Evolutionary conservation across 2,888 invertebrate species (phyloP).

Genomic region (Ctenicera cuprea): DNA sequence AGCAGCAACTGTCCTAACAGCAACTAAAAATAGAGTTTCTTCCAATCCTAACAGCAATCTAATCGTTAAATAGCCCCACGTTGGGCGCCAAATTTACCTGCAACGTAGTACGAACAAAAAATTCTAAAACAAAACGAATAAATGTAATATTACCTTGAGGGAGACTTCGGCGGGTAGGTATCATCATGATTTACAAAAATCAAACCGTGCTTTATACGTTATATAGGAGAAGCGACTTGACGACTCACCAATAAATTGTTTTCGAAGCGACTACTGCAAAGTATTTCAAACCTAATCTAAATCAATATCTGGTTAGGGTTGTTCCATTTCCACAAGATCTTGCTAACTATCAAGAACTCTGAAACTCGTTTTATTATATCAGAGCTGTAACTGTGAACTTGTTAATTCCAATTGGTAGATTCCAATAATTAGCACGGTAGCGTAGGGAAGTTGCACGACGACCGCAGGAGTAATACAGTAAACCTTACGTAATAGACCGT

Average conservation of each 20-base stretch:
- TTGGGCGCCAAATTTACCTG: slow-evolving; percentile 15
- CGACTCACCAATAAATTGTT: no score
- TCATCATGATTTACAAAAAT: no score
- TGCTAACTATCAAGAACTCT: not conserved
- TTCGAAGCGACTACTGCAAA: not conserved
- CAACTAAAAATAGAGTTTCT: no score
- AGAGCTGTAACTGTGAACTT: slow-evolving; percentile 9
- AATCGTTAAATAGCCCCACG: no score
- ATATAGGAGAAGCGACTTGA: no score
- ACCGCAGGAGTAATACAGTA: slow-evolving; percentile 25
- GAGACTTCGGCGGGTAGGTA: no score
- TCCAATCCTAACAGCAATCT: no score
- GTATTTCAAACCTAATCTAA: not conserved
- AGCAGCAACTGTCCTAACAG: no score
- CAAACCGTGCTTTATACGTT: no score
- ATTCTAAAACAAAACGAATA: no score
- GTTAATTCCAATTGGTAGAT: slow-evolving; percentile 18
- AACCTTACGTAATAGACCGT: slow-evolving; percentile 23
- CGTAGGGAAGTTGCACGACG: slow-evolving; percentile 19
- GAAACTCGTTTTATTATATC: slow-evolving; percentile 11
- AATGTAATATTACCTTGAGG: no score
- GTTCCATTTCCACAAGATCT: not conserved
- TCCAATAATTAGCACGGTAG: slow-evolving; percentile 11
- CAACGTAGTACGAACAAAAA: no score
- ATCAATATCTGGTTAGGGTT: not conserved